Evolutionary conservation across 1,140 invertebrate species (phyloP), one percentile per base, ranked within the genome.

Genomic region (Spodoptera frugiperda): DNA sequence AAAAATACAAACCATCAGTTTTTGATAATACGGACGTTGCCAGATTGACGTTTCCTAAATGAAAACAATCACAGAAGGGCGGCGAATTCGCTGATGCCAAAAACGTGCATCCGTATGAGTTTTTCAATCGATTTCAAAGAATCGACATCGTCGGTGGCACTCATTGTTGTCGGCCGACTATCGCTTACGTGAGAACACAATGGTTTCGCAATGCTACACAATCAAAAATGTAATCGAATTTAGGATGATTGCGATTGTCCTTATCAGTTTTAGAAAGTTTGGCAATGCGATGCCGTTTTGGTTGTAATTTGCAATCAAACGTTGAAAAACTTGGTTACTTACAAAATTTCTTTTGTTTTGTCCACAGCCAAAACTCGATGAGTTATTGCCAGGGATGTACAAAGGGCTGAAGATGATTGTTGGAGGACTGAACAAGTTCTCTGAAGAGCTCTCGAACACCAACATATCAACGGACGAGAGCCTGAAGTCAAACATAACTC

Each of bases 51-150:
- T 91, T 88, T 87, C 88, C 88, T 84, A 89, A 91, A 81, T 46
- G 78, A 84, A 81, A 82, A 84, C 82, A 85, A 87, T 86, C 76
- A 82, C 84, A 84, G 88, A 86, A 85, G 84, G 86, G 87, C 89
- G 86, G 87, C 77, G 83, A 93, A 93, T 93, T 89, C 85, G 92
- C 92, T 93, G 92, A 93, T 90, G 87, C 87, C 89, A 89, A 91
- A 93, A 93, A 93, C 92, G 92, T 93, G 92, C 91, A 93, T 93
- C 90, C 89, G 89, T 91, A 90, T 89, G 84, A 83, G 89, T 93
- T 93, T 93, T 92, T 93, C 86, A 91, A 92, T 91, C 92, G 87
- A 88, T 88, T 93, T 92, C 92, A 87, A 84, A 87, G 92, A 93
- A 93, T 86, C 82, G 84, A 79, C 92, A 84, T 89, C 91, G 91